A percentile compares a stretch with the other conserved stretches of the same genome.
phyloP scores from a whole-genome alignment of 2,113 vertebrate genomes.

The Sylvietta virens region DNA sequence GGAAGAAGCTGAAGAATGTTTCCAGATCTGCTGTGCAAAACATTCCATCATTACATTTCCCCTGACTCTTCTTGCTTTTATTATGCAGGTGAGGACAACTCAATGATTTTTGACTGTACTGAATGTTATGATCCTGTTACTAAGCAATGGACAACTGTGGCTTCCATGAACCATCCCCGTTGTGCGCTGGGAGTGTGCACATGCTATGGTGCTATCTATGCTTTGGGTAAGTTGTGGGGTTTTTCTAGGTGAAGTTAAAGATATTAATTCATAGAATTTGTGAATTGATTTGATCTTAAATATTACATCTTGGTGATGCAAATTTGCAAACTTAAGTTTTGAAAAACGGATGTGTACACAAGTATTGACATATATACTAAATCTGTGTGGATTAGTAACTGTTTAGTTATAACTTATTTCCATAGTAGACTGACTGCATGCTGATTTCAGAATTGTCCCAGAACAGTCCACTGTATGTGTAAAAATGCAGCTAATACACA shows the following conservation, averaged over 20 bases:
- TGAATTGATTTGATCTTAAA: neutral
- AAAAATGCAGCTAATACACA: neutral
- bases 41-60: neutral
- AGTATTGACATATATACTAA: neutral
- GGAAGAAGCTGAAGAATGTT: neutral
- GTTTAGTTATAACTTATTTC: neutral
- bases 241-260: constrained; percentile 56
- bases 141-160: constrained; percentile 93
- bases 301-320: neutral
- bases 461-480: neutral
- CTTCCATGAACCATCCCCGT: constrained; percentile 92
- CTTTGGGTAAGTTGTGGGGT: constrained; percentile 79
- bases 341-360: neutral
- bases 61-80: neutral
- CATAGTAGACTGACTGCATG: neutral
- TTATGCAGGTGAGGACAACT: constrained; percentile 88
- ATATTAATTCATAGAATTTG: neutral
- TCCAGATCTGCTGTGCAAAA: neutral
- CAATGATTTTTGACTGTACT: constrained; percentile 97
- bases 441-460: neutral
- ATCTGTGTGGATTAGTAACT: neutral
- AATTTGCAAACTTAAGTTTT: neutral
- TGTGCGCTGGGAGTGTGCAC: constrained; percentile 92
- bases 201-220: constrained; percentile 92
- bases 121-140: constrained; percentile 95